phyloP scores from a whole-genome alignment of 1,140 invertebrate genomes.

The Lysiphlebus fabarum region DNA sequence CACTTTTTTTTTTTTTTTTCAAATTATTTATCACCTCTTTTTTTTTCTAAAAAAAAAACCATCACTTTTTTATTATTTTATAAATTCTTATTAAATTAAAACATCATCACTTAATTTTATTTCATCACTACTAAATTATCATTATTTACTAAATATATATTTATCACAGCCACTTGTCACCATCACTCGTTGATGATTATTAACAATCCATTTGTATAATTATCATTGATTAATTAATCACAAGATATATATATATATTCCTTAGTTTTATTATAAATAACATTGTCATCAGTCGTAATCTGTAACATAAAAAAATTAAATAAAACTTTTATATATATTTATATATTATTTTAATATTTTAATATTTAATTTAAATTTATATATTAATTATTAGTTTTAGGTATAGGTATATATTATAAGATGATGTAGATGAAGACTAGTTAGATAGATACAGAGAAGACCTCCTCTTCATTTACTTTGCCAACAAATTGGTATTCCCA shows the following conservation, averaged over 20 bases:
- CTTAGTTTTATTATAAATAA: no score
- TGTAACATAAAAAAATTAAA: conserved; percentile 15
- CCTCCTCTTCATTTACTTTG: conserved; percentile 18
- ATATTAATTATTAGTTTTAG: no score
- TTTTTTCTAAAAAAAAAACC: conserved; percentile 1
- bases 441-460: background rate
- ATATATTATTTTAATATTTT: conserved; percentile 15
- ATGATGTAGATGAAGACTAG: background rate
- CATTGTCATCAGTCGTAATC: conserved; percentile 14
- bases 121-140: background rate
- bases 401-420: conserved; percentile 1
- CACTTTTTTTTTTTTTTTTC: background rate
- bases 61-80: conserved; percentile 4
- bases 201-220: conserved; percentile 5
- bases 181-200: conserved; percentile 17
- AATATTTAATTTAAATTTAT: no score
- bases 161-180: conserved; percentile 20
- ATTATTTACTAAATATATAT: background rate
- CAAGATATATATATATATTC: no score
- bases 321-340: conserved; percentile 6
- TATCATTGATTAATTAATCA: background rate
- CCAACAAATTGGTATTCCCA: conserved; percentile 45
- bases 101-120: conserved; percentile 1
- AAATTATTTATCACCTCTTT: conserved; percentile 5
- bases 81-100: background rate